Evolutionary conservation across 1,140 invertebrate species (phyloP), one percentile per base, ranked within the genome.

Genomic region (Conus betulinus): DNA sequence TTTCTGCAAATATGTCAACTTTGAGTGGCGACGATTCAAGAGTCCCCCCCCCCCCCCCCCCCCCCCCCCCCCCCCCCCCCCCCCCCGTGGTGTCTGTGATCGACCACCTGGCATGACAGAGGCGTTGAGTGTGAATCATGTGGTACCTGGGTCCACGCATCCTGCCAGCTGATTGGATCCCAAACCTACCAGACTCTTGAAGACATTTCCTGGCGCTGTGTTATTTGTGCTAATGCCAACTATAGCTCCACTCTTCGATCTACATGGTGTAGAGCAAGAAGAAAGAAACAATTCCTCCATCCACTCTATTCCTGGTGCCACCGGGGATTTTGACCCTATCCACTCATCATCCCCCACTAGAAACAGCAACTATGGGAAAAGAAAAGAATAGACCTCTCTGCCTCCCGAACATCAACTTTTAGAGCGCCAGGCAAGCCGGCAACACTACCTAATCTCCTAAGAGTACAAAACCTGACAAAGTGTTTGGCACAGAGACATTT

Each of bases 401-500:
- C 57, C 82, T 89, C 27, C 52, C 90, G 25, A 91, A 91, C 78
- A 76, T 91, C 6, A 90, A 91, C 79, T 88, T 89, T 60, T 88
- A 89, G 27, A 90, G 85, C 55, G 85, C 89, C 85, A 84, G 84
- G 88, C 8, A 39, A 39, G 39, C 39, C 39, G 39, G 39, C 39
- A 39, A 39, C 39, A 39, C 39, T 39, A 39, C 39, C 39, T 39
- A 39, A 39, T 3, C 39, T 39, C 39, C 39, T 39, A 39, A 39
- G 39, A 39, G 39, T 39, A 39, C 39, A 39, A 39, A 39, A 39
- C 39, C 39, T 39, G 39, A 90, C 76, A 88, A 90, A 27, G 83
- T 91, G 15, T 53, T 90, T 81, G 87, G 87, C 5, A 88, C 89
- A 85, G 90, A 90, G 53, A 90, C 89, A 15, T 91, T 89, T 89